Base-by-base conservation (phyloP, 2,113 vertebrate genomes). In the Vanacampus margaritifer region DNA sequence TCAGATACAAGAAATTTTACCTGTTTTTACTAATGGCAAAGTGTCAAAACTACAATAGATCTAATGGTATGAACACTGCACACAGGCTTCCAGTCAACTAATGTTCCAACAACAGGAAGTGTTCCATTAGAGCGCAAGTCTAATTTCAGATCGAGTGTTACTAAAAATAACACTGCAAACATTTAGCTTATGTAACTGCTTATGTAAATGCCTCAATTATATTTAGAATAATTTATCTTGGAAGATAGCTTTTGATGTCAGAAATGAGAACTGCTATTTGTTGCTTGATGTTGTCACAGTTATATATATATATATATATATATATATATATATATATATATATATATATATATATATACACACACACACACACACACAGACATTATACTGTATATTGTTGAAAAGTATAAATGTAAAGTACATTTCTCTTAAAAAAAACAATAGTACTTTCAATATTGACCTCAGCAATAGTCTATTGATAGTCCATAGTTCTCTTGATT, bases 51-150 rank as follows among this genome's bases (percentile, higher is more conserved):
- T 32, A 32, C 28, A 51, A 9, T 24, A 13, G 8, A 24, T n/a
- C n/a, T 17, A 32, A 32, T 16, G 26, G 54, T 32, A 32, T 32
- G 28, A 4, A 14, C 16, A 57, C 1, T 7, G 54, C 26, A 7
- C 26, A 32, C 54, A 28, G 26, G 54, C 53, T 11, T 54, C 24
- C n/a, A 23, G 51, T 11, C 51, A 26, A 23, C 51, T 54, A 26
- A 54, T 16, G 24, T 26, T 26, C n/a, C 54, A 57, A 57, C 24
- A 57, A 57, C 54, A 57, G 54, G 54, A 57, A 57, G n/a, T 17
- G 26, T 32, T 9, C 26, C 13, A 17, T 32, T 54, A 13, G 23
- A 54, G 23, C 2, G 21, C n/a, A 21, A 51, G 45, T 48, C 48
- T 32, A 2, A 53, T 23, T 53, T 53, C 4, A n/a, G n/a, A 53